phyloP scores from a whole-genome alignment of 2,797 vertebrate genomes.

The Rhinoraja longicauda region DNA sequence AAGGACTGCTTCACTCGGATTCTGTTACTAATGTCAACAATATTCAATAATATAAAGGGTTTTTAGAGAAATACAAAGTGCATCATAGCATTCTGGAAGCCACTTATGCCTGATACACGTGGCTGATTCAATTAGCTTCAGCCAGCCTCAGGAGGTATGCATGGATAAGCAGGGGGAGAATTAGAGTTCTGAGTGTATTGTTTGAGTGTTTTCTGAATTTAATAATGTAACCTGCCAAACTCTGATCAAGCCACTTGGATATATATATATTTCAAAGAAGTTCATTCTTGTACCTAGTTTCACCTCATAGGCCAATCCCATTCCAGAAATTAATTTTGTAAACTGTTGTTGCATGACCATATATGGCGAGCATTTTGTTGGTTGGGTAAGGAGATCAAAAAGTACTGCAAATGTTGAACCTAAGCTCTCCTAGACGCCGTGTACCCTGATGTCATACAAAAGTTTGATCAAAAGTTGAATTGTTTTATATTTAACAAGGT shows the following conservation, averaged over 20 bases:
- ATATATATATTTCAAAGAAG: no score
- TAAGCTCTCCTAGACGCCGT: background rate
- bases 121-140: background rate
- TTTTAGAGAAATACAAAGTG: background rate
- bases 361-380: no score
- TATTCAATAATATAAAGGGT: background rate
- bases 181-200: background rate
- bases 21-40: background rate
- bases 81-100: no score
- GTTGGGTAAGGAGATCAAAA: no score
- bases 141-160: background rate
- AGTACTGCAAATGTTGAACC: no score
- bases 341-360: no score
- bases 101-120: background rate
- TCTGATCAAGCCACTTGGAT: background rate
- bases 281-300: no score
- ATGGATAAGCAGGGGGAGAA: background rate
- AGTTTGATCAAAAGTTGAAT: background rate
- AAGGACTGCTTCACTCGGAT: background rate
- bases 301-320: no score
- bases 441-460: background rate
- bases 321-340: no score
- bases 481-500: background rate
- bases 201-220: background rate
- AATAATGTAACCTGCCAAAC: background rate